Conservation (phyloP, 2,888 invertebrate genomes). For the Nephrotoma flavescens region DNA sequence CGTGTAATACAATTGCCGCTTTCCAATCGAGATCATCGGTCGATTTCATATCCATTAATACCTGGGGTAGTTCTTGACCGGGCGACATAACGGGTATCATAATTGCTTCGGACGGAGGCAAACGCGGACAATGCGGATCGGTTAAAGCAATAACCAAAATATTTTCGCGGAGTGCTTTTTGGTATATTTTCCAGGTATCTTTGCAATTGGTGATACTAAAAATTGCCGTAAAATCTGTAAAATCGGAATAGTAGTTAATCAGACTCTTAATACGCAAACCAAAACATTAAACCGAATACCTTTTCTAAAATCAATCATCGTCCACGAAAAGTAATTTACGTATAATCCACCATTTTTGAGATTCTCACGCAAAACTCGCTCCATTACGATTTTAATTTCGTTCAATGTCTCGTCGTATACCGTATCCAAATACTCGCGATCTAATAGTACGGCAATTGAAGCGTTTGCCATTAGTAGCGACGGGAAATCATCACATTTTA, state of each 20-base stretch:
- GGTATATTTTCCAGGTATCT: conserved; percentile 58
- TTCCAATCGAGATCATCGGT: conserved; percentile 53
- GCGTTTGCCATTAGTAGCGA: conserved; percentile 58
- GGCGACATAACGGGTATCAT: conserved; percentile 50
- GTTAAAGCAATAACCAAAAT: conserved; percentile 60
- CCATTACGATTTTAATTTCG: conserved; percentile 45
- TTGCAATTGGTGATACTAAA: conserved; percentile 60
- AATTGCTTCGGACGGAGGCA: conserved; percentile 50
- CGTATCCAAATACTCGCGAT: conserved; percentile 48
- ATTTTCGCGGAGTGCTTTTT: conserved; percentile 44
- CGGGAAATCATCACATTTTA: conserved; percentile 43
- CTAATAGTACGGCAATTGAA: conserved; percentile 57
- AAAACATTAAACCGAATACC: conserved; percentile 31
- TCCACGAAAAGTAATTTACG: conserved; percentile 53
- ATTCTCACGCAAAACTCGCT: conserved; percentile 45
- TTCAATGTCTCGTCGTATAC: conserved; percentile 40
- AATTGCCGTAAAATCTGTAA: conserved; percentile 52
- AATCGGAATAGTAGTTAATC: neutral
- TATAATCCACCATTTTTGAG: conserved; percentile 53
- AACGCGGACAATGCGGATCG: conserved; percentile 62
- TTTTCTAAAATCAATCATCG: conserved; percentile 50
- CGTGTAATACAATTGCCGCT: conserved; percentile 54
- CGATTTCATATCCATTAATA: conserved; percentile 58
- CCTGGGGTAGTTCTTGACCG: conserved; percentile 62
- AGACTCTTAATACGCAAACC: too few species aligned